Conservation (phyloP, 2,797 vertebrate genomes). For the Lycodopsis pacificus region DNA sequence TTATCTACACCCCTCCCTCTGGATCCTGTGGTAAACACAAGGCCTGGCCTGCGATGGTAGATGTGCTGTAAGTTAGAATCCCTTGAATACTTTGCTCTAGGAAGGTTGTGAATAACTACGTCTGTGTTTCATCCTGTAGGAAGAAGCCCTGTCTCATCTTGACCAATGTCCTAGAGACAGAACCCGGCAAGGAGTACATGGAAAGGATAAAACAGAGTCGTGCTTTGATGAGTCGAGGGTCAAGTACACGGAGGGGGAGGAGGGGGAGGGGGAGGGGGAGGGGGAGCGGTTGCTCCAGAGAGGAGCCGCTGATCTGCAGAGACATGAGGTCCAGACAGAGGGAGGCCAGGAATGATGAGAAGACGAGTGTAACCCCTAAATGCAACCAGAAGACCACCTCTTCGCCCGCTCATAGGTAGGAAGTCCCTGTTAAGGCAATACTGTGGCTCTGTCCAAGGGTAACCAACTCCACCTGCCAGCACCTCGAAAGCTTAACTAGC, state of each 20-base stretch:
- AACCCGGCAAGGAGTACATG: constrained; percentile 70
- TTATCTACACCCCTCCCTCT: constrained; percentile 69
- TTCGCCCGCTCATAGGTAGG: constrained; percentile 51
- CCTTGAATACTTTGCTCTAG: not conserved
- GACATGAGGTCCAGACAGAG: constrained; percentile 12
- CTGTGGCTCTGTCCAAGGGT: not conserved
- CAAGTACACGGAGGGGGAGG: constrained; percentile 5
- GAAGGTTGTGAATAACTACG: constrained; percentile 28
- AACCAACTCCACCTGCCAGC: not conserved
- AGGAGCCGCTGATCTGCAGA: constrained; percentile 24
- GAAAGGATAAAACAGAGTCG: constrained; percentile 38
- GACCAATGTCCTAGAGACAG: constrained; percentile 78
- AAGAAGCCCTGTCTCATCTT: constrained; percentile 74
- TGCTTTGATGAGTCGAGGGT: not conserved
- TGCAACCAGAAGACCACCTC: constrained; percentile 13
- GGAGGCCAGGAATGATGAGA: constrained; percentile 21
- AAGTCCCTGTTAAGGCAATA: not conserved
- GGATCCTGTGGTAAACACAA: constrained; percentile 29
- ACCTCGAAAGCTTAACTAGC: not conserved
- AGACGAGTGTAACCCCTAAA: constrained; percentile 27
- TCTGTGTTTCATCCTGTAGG: constrained; percentile 54
- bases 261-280: no score
- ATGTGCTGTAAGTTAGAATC: constrained; percentile 4
- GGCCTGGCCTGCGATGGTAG: constrained; percentile 12
- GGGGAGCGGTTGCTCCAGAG: constrained; percentile 14